phyloP scores from a whole-genome alignment of 2,888 invertebrate species.

The Allolobophora icterica region DNA sequence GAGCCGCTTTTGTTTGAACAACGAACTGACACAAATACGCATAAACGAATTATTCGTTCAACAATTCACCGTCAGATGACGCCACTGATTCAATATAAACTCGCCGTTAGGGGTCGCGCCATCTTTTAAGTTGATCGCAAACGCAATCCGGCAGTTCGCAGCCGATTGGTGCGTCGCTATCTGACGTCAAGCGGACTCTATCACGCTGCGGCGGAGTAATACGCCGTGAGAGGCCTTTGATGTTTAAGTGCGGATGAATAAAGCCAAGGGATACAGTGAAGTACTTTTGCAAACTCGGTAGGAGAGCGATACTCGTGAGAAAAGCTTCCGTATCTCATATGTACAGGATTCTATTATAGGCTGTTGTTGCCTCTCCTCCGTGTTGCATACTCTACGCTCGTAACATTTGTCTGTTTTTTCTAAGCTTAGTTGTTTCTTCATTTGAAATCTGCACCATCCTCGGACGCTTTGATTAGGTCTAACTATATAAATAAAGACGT shows the following conservation, averaged over 20 bases:
- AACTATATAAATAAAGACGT: background rate
- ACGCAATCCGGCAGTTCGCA: background rate
- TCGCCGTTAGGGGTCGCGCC: background rate
- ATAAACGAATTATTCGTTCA: background rate
- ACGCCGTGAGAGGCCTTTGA: background rate
- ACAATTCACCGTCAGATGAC: background rate
- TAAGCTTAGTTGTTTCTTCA: background rate
- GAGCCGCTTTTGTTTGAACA: conserved; percentile 17
- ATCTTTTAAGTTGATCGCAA: conserved; percentile 17
- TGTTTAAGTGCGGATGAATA: background rate
- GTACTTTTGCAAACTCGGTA: background rate
- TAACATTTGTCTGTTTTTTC: background rate
- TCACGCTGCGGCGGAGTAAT: background rate
- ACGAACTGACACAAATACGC: background rate
- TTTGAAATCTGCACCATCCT: background rate
- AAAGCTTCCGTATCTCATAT: background rate
- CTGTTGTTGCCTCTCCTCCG: background rate
- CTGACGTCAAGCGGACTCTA: background rate
- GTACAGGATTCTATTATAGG: too few relatives aligned
- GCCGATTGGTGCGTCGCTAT: background rate
- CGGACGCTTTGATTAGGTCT: too few relatives aligned
- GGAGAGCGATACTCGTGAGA: background rate
- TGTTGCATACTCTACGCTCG: background rate
- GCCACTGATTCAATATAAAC: conserved; percentile 11
- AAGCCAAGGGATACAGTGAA: background rate